phyloP scores from a whole-genome alignment of 2,113 vertebrate species.

The Orycteropus afer region DNA sequence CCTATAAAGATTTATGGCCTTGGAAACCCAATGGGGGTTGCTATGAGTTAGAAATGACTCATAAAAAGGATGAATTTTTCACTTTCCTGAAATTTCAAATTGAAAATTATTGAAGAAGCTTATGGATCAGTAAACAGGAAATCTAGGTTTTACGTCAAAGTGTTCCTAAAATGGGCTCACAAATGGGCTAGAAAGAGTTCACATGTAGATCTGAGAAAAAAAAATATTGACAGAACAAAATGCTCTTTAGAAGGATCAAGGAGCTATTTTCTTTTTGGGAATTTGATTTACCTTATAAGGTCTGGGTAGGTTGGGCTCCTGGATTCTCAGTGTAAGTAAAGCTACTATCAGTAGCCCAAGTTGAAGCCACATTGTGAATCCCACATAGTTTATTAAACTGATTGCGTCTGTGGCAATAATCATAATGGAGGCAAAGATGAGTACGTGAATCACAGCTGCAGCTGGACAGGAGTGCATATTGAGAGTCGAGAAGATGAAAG shows the following conservation, averaged over 20 bases:
- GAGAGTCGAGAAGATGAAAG: conserved; percentile 85
- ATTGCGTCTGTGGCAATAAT: conserved; percentile 85
- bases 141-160: neutral
- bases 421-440: conserved; percentile 83
- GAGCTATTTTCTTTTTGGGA: neutral
- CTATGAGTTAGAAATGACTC: too few species aligned
- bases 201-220: neutral
- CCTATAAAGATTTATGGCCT: too few species aligned
- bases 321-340: conserved; percentile 83
- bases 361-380: conserved; percentile 83
- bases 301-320: conserved; percentile 82
- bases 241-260: neutral
- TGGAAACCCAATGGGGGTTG: too few species aligned
- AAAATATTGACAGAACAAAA: neutral
- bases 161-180: neutral
- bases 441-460: conserved; percentile 85
- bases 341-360: conserved; percentile 82
- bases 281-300: conserved; percentile 84
- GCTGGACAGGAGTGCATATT: conserved; percentile 81
- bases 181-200: neutral
- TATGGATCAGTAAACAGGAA: neutral
- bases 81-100: neutral
- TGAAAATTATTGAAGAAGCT: neutral
- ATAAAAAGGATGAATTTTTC: neutral
- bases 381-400: conserved; percentile 84